A percentile compares a stretch with the other conserved stretches of the same genome.
Evolutionary conservation across 2,888 invertebrate genomes (phyloP).

Genomic region (Amphipoea oculea): DNA sequence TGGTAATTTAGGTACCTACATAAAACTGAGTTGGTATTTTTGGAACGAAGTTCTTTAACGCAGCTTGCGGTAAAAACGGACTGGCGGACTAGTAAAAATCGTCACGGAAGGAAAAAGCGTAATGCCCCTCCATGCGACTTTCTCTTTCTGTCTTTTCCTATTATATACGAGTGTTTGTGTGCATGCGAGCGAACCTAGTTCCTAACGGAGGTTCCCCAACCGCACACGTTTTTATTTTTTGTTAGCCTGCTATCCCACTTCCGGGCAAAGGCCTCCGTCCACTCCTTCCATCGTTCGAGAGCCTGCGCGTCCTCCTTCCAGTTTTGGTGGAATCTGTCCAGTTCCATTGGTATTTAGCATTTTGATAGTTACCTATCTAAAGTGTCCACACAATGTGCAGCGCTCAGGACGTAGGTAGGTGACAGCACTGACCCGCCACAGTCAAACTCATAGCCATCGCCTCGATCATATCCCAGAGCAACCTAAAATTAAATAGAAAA

Average conservation of each 20-base stretch:
- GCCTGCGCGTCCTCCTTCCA: not conserved
- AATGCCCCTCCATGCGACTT: not conserved
- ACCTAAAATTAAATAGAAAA: conserved; percentile 74
- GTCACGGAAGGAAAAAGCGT: not conserved
- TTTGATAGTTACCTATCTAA: conserved; percentile 75
- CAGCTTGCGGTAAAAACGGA: not conserved
- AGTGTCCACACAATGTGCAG: conserved; percentile 85
- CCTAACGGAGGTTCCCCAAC: not conserved
- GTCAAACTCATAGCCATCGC: conserved; percentile 77
- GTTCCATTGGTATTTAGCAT: not conserved
- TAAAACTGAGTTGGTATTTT: not conserved
- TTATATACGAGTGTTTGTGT: not conserved
- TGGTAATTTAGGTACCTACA: no score
- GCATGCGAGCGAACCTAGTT: not conserved
- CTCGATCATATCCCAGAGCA: conserved; percentile 81
- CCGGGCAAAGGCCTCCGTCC: not conserved
- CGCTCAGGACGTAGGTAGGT: conserved; percentile 80
- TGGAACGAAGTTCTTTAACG: not conserved
- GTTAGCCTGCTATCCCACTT: not conserved
- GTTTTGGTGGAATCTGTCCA: not conserved
- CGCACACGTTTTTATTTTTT: not conserved
- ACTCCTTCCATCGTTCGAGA: not conserved
- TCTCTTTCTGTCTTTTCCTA: not conserved
- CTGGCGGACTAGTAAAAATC: not conserved
- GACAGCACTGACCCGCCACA: conserved; percentile 86